Conservation (phyloP, 2,113 vertebrate species). For the Panurus biarmicus region DNA sequence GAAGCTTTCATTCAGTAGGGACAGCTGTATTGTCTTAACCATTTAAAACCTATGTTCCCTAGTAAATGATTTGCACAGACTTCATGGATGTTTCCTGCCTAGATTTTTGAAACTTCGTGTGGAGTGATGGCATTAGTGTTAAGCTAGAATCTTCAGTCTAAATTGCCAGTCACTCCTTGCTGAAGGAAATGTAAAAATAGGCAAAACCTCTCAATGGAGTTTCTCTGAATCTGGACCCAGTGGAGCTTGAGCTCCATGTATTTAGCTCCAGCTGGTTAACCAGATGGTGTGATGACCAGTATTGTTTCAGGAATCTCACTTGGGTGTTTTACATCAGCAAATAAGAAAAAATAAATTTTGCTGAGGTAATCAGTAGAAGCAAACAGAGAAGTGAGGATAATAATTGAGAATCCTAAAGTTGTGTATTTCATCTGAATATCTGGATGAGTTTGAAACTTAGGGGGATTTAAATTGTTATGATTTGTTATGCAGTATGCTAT, state of each 20-base stretch:
- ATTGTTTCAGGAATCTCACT: background rate
- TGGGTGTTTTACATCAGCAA: background rate
- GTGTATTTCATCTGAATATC: background rate
- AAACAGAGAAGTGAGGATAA: background rate
- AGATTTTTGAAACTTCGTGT: background rate
- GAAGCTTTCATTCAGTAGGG: background rate
- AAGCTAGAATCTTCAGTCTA: background rate
- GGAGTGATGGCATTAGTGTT: rapidly evolving
- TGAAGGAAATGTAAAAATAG: background rate
- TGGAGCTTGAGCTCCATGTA: background rate
- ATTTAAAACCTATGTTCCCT: background rate
- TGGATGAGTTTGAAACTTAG: background rate
- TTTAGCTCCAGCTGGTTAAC: background rate
- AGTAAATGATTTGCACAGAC: background rate
- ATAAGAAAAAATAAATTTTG: background rate
- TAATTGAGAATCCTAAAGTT: background rate
- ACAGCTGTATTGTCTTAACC: background rate
- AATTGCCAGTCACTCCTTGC: background rate
- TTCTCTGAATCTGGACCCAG: background rate
- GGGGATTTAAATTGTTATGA: background rate
- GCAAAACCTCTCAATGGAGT: background rate
- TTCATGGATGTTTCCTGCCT: background rate
- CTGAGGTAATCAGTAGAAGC: background rate
- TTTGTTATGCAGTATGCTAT: background rate
- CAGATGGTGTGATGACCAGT: background rate